These are phyloP conservation scores for Amphiura filiformis DNA, from an alignment of 35 echinoderm and acorn worm genomes.

Conservation along the genomic window DNA sequence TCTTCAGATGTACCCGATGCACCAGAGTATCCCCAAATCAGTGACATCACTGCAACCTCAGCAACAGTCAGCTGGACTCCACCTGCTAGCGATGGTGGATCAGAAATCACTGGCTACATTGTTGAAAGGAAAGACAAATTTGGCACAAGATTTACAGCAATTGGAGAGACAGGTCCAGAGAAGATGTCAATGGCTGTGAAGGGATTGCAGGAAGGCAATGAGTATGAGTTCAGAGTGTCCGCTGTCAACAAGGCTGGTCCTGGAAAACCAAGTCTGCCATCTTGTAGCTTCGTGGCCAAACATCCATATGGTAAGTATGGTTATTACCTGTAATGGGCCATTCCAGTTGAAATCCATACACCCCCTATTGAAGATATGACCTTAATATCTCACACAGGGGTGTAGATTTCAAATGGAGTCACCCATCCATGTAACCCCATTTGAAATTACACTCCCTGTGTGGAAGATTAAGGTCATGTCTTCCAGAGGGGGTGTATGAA, in stretches of 20 bases:
- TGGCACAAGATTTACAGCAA: constrained; percentile 30
- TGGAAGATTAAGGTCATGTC: no score
- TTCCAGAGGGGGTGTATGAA: no score
- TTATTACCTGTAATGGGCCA: no score
- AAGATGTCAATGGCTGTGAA: constrained; percentile 31
- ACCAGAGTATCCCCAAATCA: constrained; percentile 46
- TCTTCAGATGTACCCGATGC: constrained; percentile 57
- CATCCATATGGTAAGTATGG: constrained; percentile 44
- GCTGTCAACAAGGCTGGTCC: constrained; percentile 76
- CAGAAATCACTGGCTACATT: constrained; percentile 62
- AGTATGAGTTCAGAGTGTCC: constrained; percentile 66
- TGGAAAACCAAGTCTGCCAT: constrained; percentile 49
- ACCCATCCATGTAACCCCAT: no score
- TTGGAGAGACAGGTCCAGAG: constrained; percentile 24
- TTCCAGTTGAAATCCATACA: no score
- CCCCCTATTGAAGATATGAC: no score
- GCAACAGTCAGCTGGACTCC: constrained; percentile 44
- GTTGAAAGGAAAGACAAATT: constrained; percentile 65
- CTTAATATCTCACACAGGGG: no score
- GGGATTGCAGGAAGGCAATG: constrained; percentile 28
- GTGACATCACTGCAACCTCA: constrained; percentile 41
- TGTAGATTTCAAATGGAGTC: no score
- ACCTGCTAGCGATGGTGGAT: constrained; percentile 56
- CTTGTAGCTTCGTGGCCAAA: constrained; percentile 44
- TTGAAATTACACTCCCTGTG: no score